A percentile compares a stretch with the other conserved stretches of the same genome.
Evolutionary conservation across 2,888 invertebrate species (phyloP).

Genomic region (Drosophila mimica): DNA sequence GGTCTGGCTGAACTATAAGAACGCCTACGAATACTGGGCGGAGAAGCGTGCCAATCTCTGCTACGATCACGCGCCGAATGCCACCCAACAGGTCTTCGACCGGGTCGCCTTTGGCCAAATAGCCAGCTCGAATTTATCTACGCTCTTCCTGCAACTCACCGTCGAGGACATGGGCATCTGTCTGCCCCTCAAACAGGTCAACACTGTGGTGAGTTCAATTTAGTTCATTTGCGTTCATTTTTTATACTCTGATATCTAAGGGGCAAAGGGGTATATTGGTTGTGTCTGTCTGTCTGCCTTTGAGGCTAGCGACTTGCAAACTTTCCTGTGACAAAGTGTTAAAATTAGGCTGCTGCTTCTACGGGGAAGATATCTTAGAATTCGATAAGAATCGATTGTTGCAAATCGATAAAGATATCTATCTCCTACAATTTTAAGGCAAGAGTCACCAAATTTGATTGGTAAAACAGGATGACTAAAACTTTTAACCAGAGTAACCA

Average conservation of each 20-base stretch:
- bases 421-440: too few species aligned
- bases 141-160: slow-evolving; percentile 95
- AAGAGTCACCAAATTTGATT: too few species aligned
- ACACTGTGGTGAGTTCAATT: slow-evolving; percentile 86
- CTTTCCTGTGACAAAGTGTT: too few species aligned
- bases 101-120: slow-evolving; percentile 92
- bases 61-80: slow-evolving; percentile 89
- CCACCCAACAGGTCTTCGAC: slow-evolving; percentile 87
- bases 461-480: too few species aligned
- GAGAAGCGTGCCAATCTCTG: slow-evolving; percentile 96
- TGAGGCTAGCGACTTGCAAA: too few species aligned
- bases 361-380: too few species aligned
- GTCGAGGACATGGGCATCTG: slow-evolving; percentile 99
- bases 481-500: too few species aligned
- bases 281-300: too few species aligned
- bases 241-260: neutral
- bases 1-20: slow-evolving; percentile 99
- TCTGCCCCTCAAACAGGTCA: slow-evolving; percentile 93
- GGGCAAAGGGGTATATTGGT: neutral
- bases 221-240: too few species aligned
- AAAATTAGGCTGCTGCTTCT: too few species aligned
- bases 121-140: slow-evolving; percentile 93
- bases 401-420: too few species aligned
- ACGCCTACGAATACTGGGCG: slow-evolving; percentile 99
- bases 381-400: too few species aligned